Percentiles rank a stretch among this genome's conserved stretches.
Evolutionary conservation across 2,888 invertebrate genomes (phyloP).

Genomic region (Drepanosiphum platanoidis): DNA sequence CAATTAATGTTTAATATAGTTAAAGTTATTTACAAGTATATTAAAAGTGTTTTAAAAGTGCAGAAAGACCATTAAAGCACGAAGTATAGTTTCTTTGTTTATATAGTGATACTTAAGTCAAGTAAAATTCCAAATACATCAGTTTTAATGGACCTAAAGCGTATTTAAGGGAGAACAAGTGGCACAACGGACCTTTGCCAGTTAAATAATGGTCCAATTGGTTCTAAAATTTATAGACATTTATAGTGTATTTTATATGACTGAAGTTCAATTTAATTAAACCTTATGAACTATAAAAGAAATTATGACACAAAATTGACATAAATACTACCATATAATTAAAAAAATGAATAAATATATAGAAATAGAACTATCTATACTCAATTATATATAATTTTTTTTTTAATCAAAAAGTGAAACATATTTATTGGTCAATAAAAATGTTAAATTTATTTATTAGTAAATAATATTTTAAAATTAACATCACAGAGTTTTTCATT

Average conservation of each 20-base stretch:
- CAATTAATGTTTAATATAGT: neutral
- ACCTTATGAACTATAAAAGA: neutral
- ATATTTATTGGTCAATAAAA: no score
- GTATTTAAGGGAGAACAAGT: conserved; percentile 15
- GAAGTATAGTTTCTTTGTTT: conserved; percentile 31
- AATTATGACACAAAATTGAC: neutral
- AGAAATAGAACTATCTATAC: no score
- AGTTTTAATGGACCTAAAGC: conserved; percentile 27
- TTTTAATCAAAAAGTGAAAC: neutral
- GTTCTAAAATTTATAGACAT: neutral
- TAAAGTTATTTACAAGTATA: conserved; percentile 17
- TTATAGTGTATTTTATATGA: neutral
- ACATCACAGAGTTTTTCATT: no score
- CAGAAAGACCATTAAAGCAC: neutral
- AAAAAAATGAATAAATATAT: neutral
- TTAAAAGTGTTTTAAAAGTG: conserved; percentile 41
- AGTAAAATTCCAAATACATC: conserved; percentile 41
- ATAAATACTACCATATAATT: neutral
- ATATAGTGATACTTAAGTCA: neutral
- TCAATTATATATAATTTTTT: neutral
- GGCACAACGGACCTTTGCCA: neutral
- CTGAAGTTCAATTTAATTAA: conserved; percentile 4
- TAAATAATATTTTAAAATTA: no score
- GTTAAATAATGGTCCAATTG: conserved; percentile 31
- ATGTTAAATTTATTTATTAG: no score